phyloP scores from a whole-genome alignment of 2,113 vertebrate species.

The Glaucidium brasilianum region DNA sequence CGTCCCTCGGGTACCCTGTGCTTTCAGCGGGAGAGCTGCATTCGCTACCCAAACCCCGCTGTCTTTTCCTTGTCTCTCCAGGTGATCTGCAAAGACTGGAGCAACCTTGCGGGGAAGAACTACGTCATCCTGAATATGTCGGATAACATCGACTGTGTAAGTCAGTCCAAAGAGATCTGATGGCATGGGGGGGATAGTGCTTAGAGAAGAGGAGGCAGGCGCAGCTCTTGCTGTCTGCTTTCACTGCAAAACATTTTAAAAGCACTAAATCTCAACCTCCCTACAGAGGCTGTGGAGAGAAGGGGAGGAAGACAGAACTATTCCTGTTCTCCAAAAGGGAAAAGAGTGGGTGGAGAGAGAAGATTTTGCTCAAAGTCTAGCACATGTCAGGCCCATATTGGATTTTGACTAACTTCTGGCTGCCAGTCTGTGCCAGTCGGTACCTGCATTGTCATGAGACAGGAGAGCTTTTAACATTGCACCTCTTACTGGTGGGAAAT shows the following conservation, averaged over 20 bases:
- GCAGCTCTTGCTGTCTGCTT: not conserved
- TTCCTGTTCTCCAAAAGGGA: not conserved
- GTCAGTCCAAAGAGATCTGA: slow-evolving; percentile 50
- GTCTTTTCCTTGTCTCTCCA: slow-evolving; percentile 61
- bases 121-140: slow-evolving; percentile 93
- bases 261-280: not conserved
- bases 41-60: not conserved
- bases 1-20: not conserved
- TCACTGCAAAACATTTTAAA: not conserved
- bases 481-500: not conserved
- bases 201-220: not conserved
- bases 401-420: not conserved
- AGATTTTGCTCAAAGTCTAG: slow-evolving; percentile 32
- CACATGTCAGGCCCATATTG: not conserved
- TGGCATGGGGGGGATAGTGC: not conserved
- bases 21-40: not conserved
- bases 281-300: not conserved
- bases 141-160: slow-evolving; percentile 92
- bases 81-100: slow-evolving; percentile 96
- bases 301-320: slow-evolving; percentile 12
- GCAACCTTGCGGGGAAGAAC: slow-evolving; percentile 83
- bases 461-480: not conserved
- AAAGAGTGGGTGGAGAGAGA: slow-evolving; percentile 9
- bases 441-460: not conserved
- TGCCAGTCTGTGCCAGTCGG: not conserved